These are phyloP conservation scores for Rutpela maculata DNA, from an alignment of 2,888 invertebrate genomes.

Conservation along the genomic window DNA sequence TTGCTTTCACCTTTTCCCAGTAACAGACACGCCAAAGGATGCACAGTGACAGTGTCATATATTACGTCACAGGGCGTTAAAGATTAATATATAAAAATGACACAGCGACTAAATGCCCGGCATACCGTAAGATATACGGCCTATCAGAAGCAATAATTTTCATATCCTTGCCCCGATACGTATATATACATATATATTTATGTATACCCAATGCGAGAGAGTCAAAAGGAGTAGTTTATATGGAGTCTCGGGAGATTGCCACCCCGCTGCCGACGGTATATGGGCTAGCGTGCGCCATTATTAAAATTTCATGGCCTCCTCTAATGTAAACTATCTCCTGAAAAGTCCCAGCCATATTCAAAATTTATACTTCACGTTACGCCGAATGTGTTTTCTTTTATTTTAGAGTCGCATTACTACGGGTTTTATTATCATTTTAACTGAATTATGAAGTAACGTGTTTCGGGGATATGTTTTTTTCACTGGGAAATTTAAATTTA, in stretches of 20 bases:
- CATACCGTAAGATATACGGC: constrained; percentile 41
- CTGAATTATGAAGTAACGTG: constrained; percentile 40
- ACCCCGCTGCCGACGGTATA: constrained; percentile 48
- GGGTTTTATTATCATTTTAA: constrained; percentile 42
- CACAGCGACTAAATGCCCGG: constrained; percentile 28
- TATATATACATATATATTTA: constrained; percentile 35
- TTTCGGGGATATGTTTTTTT: constrained; percentile 15
- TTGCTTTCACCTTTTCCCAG: not conserved
- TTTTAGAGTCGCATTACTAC: constrained; percentile 40
- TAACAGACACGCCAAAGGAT: not conserved
- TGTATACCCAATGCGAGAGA: constrained; percentile 28
- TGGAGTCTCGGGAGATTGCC: constrained; percentile 51
- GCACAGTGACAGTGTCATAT: constrained; percentile 25
- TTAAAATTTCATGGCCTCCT: constrained; percentile 64
- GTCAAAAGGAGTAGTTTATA: constrained; percentile 54
- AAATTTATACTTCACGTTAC: constrained; percentile 57
- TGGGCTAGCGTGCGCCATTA: constrained; percentile 56
- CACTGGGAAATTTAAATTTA: constrained; percentile 34
- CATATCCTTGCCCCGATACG: constrained; percentile 47
- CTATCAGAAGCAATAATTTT: constrained; percentile 51
- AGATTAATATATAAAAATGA: constrained; percentile 44
- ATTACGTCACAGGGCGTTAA: constrained; percentile 42
- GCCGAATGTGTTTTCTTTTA: constrained; percentile 42
- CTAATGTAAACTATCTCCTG: constrained; percentile 64
- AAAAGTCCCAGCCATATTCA: constrained; percentile 62